These are phyloP conservation scores for Canis aureus DNA, from an alignment of 2,113 vertebrate genomes.

Conservation along the genomic window DNA sequence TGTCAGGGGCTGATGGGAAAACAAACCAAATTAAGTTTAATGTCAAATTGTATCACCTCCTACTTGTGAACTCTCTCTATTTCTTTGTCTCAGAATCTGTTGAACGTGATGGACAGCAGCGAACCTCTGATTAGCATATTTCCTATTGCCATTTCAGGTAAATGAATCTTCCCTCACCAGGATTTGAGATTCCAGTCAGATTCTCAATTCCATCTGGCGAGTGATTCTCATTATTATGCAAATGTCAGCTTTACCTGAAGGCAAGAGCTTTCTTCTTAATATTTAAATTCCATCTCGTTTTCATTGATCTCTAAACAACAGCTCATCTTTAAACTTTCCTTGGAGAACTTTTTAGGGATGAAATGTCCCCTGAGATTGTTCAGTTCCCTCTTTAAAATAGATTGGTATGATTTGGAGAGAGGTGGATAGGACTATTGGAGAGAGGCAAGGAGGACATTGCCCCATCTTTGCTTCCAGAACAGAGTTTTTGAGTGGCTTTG, in stretches of 20 bases:
- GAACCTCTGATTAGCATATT: slow-evolving; percentile 76
- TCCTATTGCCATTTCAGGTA: slow-evolving; percentile 73
- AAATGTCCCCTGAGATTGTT: slow-evolving; percentile 51
- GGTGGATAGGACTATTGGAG: background rate
- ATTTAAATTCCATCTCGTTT: slow-evolving; percentile 86
- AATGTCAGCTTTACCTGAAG: slow-evolving; percentile 87
- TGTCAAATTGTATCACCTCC: slow-evolving; percentile 71
- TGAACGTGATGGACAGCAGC: slow-evolving; percentile 68
- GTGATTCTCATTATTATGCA: slow-evolving; percentile 86
- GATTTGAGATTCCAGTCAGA: slow-evolving; percentile 85
- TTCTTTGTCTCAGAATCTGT: slow-evolving; percentile 70
- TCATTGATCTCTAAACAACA: slow-evolving; percentile 83
- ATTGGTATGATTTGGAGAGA: slow-evolving; percentile 19
- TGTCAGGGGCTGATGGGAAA: slow-evolving; percentile 70
- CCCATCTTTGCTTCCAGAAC: background rate
- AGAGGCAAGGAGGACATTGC: background rate
- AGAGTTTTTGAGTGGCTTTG: background rate
- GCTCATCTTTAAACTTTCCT: slow-evolving; percentile 78
- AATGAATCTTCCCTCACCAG: slow-evolving; percentile 71
- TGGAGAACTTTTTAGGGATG: slow-evolving; percentile 72
- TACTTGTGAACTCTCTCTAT: slow-evolving; percentile 75
- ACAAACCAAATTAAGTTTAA: slow-evolving; percentile 79
- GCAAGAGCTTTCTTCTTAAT: slow-evolving; percentile 85
- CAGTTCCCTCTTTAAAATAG: slow-evolving; percentile 53
- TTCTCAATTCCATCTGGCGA: slow-evolving; percentile 83